Conservation (phyloP, 2,888 invertebrate species). For the Acrobasis repandana region DNA sequence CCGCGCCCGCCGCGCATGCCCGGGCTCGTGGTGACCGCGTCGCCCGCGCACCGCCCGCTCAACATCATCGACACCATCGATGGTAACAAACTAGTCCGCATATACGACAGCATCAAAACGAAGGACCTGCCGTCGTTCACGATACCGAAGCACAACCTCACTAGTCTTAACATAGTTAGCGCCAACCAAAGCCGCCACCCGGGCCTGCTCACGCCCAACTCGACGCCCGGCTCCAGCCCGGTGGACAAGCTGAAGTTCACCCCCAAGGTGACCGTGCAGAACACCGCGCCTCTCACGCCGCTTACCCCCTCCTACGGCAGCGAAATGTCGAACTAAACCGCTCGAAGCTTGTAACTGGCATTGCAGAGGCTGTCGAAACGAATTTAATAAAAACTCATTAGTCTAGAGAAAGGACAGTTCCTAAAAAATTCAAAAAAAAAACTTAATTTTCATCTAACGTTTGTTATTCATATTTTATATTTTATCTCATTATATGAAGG, state of each 20-base stretch:
- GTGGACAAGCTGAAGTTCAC: constrained; percentile 60
- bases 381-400: constrained; percentile 70
- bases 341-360: constrained; percentile 22
- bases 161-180: constrained; percentile 55
- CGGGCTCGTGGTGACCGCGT: constrained; percentile 69
- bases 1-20: constrained; percentile 51
- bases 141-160: constrained; percentile 67
- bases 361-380: constrained; percentile 42
- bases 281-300: constrained; percentile 38
- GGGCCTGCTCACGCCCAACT: constrained; percentile 77
- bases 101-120: constrained; percentile 68
- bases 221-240: constrained; percentile 69
- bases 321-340: constrained; percentile 41
- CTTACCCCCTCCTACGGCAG: constrained; percentile 43
- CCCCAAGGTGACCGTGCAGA: constrained; percentile 63
- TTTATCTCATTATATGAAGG: constrained; percentile 38
- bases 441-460: constrained; percentile 37
- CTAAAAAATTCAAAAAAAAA: constrained; percentile 52
- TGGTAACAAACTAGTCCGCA: constrained; percentile 67
- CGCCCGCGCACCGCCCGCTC: constrained; percentile 54
- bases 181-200: constrained; percentile 46
- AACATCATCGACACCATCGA: constrained; percentile 55
- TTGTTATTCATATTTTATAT: constrained; percentile 32
- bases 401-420: constrained; percentile 62
- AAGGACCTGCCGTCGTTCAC: constrained; percentile 68